Conservation (phyloP, 1,140 invertebrate species). For the Listronotus oregonensis region DNA sequence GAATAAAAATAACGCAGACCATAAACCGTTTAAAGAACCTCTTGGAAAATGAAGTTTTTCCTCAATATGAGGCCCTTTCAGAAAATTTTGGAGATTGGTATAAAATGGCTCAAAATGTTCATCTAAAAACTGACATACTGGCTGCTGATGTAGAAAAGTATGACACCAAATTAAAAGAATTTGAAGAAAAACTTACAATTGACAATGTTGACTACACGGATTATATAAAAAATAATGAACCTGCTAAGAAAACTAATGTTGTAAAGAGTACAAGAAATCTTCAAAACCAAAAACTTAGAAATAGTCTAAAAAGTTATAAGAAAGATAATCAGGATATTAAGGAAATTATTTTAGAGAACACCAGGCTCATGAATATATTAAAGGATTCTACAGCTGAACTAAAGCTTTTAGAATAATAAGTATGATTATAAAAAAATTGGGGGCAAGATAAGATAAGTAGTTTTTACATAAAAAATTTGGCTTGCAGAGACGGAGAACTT, state of each 20-base stretch:
- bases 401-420: constrained; percentile 5
- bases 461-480: too few species aligned
- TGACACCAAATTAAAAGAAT: constrained; percentile 48
- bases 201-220: constrained; percentile 47
- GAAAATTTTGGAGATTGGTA: constrained; percentile 82
- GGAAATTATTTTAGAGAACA: constrained; percentile 39
- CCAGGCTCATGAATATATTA: constrained; percentile 35
- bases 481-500: too few species aligned
- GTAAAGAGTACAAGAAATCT: constrained; percentile 30
- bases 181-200: constrained; percentile 46
- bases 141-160: constrained; percentile 68
- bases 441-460: too few species aligned
- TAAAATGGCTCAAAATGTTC: constrained; percentile 81
- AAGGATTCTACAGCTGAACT: constrained; percentile 36
- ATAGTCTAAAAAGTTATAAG: constrained; percentile 34
- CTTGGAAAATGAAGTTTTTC: constrained; percentile 68
- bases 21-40: constrained; percentile 69
- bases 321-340: constrained; percentile 39
- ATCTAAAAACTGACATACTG: constrained; percentile 74
- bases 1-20: constrained; percentile 74
- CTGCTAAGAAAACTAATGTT: constrained; percentile 17
- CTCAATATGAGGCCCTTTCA: constrained; percentile 68
- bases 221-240: constrained; percentile 25
- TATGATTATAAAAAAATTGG: neutral
- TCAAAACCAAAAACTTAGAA: constrained; percentile 40